These are phyloP conservation scores for Prinia subflava DNA, from an alignment of 2,113 vertebrate genomes.

Conservation along the genomic window DNA sequence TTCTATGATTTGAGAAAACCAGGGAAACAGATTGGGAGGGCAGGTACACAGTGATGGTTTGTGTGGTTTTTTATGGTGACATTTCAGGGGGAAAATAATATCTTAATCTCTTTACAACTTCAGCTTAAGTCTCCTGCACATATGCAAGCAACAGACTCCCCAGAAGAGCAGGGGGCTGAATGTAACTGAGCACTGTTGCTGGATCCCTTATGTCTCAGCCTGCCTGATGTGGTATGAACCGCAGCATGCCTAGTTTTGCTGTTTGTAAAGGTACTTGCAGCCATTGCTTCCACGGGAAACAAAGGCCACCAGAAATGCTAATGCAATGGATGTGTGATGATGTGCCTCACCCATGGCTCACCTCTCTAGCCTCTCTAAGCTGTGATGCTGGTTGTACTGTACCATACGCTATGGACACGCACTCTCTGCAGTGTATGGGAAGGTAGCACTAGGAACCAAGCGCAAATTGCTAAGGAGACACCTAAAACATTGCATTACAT, in stretches of 20 bases:
- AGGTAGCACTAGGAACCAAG: slow-evolving; percentile 47
- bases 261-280: not conserved
- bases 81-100: not conserved
- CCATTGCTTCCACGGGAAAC: slow-evolving; percentile 40
- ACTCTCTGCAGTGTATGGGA: slow-evolving; percentile 15
- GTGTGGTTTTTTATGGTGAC: not conserved
- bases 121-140: not conserved
- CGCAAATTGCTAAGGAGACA: slow-evolving; percentile 44
- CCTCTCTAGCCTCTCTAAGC: not conserved
- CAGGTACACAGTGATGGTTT: not conserved
- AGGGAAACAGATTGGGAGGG: not conserved
- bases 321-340: not conserved
- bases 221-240: not conserved
- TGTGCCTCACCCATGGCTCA: not conserved
- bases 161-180: not conserved
- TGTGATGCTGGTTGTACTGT: not conserved
- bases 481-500: slow-evolving; percentile 52
- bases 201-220: not conserved
- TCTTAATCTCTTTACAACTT: slow-evolving; percentile 39
- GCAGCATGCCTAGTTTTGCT: not conserved
- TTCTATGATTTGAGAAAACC: not conserved
- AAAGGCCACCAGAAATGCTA: not conserved
- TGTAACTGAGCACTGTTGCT: not conserved
- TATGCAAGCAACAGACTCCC: not conserved
- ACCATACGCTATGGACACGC: slow-evolving; percentile 21